Evolutionary conservation across 2,113 vertebrate genomes (phyloP).

Genomic region (Sterrhoptilus dennistouni): DNA sequence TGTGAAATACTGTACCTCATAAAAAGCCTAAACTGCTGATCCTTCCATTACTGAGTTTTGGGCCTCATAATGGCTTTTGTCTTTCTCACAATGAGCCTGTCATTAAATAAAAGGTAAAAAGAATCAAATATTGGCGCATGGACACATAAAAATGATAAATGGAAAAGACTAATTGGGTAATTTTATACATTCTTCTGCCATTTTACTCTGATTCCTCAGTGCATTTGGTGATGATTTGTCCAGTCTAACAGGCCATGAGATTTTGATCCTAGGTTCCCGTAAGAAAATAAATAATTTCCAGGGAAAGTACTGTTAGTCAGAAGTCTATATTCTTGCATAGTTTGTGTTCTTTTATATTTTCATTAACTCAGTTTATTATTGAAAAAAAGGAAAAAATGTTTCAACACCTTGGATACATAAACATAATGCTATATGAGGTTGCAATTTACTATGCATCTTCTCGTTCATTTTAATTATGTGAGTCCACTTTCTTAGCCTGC

Average conservation of each 20-base stretch:
- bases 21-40: neutral
- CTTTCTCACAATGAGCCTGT: neutral
- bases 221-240: neutral
- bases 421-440: neutral
- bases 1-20: neutral
- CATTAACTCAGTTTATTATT: neutral
- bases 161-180: neutral
- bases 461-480: neutral
- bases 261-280: neutral
- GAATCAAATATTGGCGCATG: neutral
- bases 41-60: neutral
- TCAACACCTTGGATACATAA: neutral
- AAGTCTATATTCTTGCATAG: neutral
- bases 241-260: neutral
- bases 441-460: neutral
- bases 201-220: neutral
- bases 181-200: neutral
- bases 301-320: neutral
- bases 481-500: neutral
- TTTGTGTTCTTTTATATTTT: neutral
- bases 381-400: neutral
- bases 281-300: neutral
- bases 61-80: neutral
- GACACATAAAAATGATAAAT: neutral
- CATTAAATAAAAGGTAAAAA: neutral